Conservation (phyloP, 2,888 invertebrate species). For the Lordiphosa andalusiaca region DNA sequence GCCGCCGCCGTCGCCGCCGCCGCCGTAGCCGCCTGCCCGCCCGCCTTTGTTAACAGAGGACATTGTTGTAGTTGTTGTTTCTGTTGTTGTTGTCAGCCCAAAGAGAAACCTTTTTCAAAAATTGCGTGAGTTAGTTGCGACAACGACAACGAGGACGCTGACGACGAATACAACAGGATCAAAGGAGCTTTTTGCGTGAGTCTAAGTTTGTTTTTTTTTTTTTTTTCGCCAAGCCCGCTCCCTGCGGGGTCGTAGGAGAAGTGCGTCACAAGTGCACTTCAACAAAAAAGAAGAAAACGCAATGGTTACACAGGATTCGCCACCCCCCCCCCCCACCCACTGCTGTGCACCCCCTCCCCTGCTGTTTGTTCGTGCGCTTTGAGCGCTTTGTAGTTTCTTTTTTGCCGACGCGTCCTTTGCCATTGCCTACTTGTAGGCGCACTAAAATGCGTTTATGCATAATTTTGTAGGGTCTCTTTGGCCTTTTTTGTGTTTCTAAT, state of each 20-base stretch:
- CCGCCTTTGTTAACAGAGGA: conserved; percentile 33
- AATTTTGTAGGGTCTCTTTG: conserved; percentile 54
- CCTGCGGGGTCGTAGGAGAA: conserved; percentile 46
- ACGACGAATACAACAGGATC: conserved; percentile 56
- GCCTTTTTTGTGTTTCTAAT: conserved; percentile 48
- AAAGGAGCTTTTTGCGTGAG: conserved; percentile 58
- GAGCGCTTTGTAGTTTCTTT: conserved; percentile 52
- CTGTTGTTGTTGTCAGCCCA: conserved; percentile 27
- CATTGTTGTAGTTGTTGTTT: conserved; percentile 28
- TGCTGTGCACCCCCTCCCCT: neutral
- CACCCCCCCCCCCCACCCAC: neutral
- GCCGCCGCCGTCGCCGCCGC: neutral
- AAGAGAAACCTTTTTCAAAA: conserved; percentile 50
- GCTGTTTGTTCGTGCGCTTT: conserved; percentile 31
- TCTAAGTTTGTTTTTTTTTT: conserved; percentile 48
- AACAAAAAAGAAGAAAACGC: conserved; percentile 49
- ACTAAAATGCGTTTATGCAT: conserved; percentile 77
- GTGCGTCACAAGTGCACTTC: conserved; percentile 72
- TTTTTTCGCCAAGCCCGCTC: conserved; percentile 10
- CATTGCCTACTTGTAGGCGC: conserved; percentile 77
- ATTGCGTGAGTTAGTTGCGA: conserved; percentile 70
- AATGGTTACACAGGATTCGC: conserved; percentile 35
- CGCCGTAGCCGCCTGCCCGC: neutral
- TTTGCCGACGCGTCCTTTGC: conserved; percentile 37
- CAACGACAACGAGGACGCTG: conserved; percentile 19